A percentile compares a stretch with the other conserved stretches of the same genome.
phyloP scores from a whole-genome alignment of 2,797 vertebrate species.

The Sebastes nivosus region DNA sequence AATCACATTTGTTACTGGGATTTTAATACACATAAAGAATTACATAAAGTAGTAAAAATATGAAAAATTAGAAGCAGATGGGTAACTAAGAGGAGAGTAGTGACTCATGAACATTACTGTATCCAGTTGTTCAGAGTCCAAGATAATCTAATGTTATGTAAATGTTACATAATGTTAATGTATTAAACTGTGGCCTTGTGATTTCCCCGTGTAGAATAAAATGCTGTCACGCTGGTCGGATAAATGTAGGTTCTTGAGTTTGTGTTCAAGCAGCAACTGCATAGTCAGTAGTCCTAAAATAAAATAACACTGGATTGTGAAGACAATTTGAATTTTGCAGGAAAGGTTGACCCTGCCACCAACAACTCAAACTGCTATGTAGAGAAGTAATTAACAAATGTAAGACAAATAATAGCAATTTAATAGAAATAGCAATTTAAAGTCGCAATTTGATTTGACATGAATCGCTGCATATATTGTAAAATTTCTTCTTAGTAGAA shows the following conservation, averaged over 20 bases:
- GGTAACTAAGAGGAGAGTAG: not conserved
- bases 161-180: no score
- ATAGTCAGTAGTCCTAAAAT: not conserved
- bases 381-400: not conserved
- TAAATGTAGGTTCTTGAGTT: not conserved
- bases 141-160: not conserved
- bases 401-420: not conserved
- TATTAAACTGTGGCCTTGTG: not conserved
- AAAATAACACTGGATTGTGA: not conserved
- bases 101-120: not conserved
- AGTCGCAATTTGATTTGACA: not conserved
- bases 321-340: not conserved
- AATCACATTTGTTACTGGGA: not conserved
- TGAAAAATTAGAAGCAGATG: not conserved
- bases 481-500: not conserved
- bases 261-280: not conserved
- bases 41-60: not conserved
- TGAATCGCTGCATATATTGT: not conserved
- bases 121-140: not conserved
- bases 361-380: not conserved
- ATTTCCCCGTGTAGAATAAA: not conserved
- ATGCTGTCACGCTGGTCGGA: not conserved
- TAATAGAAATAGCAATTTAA: no score
- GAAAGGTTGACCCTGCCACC: not conserved
- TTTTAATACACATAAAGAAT: not conserved